phyloP scores from a whole-genome alignment of 2,797 vertebrate species.

The Sternotherus odoratus region DNA sequence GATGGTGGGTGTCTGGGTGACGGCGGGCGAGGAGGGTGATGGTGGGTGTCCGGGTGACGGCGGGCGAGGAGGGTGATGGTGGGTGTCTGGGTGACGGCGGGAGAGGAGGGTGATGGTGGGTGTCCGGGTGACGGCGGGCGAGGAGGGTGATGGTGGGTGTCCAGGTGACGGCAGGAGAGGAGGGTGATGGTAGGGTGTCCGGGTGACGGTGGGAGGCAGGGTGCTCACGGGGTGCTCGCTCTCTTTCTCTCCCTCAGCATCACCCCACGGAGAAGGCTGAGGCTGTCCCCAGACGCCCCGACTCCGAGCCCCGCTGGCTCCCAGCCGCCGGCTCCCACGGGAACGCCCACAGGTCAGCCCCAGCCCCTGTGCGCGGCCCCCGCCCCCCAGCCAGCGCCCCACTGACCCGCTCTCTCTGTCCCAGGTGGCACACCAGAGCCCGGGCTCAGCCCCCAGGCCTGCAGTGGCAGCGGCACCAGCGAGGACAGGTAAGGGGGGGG shows the following conservation, averaged over 20 bases:
- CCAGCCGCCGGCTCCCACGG: slow-evolving; percentile 6
- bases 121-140: too few relatives aligned
- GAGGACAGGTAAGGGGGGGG: not conserved
- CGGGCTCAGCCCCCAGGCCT: too few relatives aligned
- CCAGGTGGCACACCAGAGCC: not conserved
- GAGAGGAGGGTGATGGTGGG: too few relatives aligned
- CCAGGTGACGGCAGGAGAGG: not conserved
- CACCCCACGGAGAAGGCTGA: slow-evolving; percentile 63
- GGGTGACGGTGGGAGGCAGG: not conserved
- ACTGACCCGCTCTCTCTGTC: not conserved
- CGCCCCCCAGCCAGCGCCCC: not conserved
- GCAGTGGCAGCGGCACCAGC: not conserved
- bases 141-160: not conserved
- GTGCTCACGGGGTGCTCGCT: not conserved
- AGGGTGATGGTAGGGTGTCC: too few relatives aligned
- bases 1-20: too few relatives aligned
- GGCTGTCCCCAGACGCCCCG: slow-evolving; percentile 64
- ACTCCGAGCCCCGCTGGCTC: not conserved
- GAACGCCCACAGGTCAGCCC: slow-evolving; percentile 69
- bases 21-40: too few relatives aligned
- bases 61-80: too few relatives aligned
- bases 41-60: too few relatives aligned
- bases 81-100: too few relatives aligned
- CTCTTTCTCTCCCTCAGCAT: slow-evolving; percentile 8
- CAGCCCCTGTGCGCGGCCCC: not conserved